Percentiles rank a stretch among this genome's conserved stretches.
Conservation (phyloP, 1,140 invertebrate species). For the Drosophila oshimai region DNA sequence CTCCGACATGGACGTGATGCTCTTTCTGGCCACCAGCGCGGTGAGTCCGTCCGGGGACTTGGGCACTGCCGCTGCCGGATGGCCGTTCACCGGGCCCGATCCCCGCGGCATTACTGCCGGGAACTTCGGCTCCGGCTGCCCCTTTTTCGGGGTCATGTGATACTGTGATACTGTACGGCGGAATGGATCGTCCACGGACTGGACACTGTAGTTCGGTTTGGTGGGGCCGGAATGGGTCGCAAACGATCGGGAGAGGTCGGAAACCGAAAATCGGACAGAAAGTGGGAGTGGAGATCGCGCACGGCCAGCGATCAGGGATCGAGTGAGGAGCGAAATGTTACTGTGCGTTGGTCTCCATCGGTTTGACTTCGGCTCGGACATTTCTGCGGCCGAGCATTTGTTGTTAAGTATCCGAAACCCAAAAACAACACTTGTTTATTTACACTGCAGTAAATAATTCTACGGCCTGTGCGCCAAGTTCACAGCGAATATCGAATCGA, state of each 20-base stretch:
- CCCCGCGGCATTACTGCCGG: background rate
- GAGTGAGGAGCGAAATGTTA: slow-evolving; percentile 39
- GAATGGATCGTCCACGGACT: background rate
- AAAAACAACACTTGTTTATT: slow-evolving; percentile 45
- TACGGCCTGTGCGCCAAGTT: slow-evolving; percentile 2
- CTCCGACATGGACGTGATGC: slow-evolving; percentile 64
- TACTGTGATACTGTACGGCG: background rate
- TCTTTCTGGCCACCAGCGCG: slow-evolving; percentile 38
- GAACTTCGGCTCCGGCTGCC: slow-evolving; percentile 2
- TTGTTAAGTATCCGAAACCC: slow-evolving; percentile 52
- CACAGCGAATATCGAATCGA: slow-evolving; percentile 12
- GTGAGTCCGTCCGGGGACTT: slow-evolving; percentile 35
- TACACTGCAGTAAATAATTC: slow-evolving; percentile 42
- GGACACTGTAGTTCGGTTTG: background rate
- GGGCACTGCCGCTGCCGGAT: slow-evolving; percentile 17
- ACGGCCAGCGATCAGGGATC: slow-evolving; percentile 40
- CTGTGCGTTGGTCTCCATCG: slow-evolving; percentile 18
- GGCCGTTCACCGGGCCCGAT: background rate
- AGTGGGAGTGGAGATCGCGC: slow-evolving; percentile 16
- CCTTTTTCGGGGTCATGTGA: background rate
- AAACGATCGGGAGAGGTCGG: background rate
- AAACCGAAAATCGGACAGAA: slow-evolving; percentile 6
- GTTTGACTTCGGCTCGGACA: slow-evolving; percentile 10
- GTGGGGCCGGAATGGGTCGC: background rate
- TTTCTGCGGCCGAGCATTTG: slow-evolving; percentile 44